Evolutionary conservation across 2,888 invertebrate species (phyloP).

Genomic region (Lepas anatifera): DNA sequence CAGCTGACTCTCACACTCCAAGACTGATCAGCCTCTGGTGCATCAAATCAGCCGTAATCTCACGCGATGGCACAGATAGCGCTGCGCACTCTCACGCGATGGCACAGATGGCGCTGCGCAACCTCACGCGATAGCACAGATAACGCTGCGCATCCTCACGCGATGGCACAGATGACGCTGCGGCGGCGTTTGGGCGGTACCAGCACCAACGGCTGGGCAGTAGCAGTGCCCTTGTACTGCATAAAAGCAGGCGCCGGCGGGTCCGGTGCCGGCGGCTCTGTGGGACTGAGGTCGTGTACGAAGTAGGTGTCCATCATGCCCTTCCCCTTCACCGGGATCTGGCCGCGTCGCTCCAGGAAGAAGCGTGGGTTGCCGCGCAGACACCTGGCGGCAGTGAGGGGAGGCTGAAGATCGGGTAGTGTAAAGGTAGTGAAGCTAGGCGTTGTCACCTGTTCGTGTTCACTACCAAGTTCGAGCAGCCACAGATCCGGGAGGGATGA

Average conservation of each 20-base stretch:
- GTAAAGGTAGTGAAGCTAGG: no score
- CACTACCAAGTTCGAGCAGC: no score
- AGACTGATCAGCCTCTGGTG: no score
- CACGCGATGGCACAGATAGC: no score
- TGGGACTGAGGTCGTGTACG: neutral
- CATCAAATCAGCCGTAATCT: no score
- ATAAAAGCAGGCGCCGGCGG: neutral
- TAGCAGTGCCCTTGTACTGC: neutral
- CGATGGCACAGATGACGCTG: neutral
- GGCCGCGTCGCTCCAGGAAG: neutral
- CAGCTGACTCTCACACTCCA: no score
- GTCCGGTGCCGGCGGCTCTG: neutral
- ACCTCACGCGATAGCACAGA: neutral
- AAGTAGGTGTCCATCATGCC: constrained; percentile 10
- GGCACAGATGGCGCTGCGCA: no score
- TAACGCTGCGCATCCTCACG: neutral
- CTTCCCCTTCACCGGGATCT: neutral
- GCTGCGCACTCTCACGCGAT: no score
- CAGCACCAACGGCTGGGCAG: neutral
- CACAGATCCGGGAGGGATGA: no score
- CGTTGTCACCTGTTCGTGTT: no score
- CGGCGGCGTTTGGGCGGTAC: neutral
- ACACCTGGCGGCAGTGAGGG: neutral
- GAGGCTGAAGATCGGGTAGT: no score
- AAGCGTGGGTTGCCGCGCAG: neutral